phyloP scores from a whole-genome alignment of 53 echinoderm and acorn worm species.

The Paracentrotus lividus region DNA sequence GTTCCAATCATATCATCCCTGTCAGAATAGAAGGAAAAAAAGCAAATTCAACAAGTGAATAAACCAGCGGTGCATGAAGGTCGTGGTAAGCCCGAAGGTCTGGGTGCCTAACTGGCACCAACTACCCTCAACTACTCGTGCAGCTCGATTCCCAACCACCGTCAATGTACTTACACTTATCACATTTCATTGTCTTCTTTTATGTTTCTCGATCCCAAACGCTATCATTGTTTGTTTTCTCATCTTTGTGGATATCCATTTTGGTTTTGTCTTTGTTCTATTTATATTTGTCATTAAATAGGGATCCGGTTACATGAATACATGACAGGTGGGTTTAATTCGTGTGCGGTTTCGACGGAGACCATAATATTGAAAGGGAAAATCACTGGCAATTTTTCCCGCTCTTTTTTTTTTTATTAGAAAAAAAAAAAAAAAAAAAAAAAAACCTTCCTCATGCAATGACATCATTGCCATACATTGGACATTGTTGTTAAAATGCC shows the following conservation, averaged over 20 bases:
- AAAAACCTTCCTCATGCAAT: too few species aligned
- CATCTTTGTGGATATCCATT: constrained; percentile 41
- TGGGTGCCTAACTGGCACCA: constrained; percentile 28
- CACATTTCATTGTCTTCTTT: neutral
- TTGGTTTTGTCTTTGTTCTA: constrained; percentile 44
- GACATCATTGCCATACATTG: too few species aligned
- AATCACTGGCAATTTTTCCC: neutral
- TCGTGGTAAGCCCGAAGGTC: constrained; percentile 34
- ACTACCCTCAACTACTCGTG: constrained; percentile 6
- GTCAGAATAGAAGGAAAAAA: constrained; percentile 9
- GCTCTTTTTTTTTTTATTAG: neutral
- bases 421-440: neutral
- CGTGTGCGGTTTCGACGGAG: neutral
- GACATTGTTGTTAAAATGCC: too few species aligned
- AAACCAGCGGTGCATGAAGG: constrained; percentile 54
- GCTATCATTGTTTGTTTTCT: constrained; percentile 24
- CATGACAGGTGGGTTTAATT: constrained; percentile 43
- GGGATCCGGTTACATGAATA: constrained; percentile 45
- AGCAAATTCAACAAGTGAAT: constrained; percentile 52
- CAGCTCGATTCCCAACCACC: neutral
- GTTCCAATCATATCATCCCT: constrained; percentile 12
- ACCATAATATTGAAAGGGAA: too few species aligned
- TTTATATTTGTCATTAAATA: constrained; percentile 64
- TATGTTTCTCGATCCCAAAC: neutral
- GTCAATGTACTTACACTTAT: neutral